Evolutionary conservation across 2,797 vertebrate genomes (phyloP).

Genomic region (Phoxinus dragarum): DNA sequence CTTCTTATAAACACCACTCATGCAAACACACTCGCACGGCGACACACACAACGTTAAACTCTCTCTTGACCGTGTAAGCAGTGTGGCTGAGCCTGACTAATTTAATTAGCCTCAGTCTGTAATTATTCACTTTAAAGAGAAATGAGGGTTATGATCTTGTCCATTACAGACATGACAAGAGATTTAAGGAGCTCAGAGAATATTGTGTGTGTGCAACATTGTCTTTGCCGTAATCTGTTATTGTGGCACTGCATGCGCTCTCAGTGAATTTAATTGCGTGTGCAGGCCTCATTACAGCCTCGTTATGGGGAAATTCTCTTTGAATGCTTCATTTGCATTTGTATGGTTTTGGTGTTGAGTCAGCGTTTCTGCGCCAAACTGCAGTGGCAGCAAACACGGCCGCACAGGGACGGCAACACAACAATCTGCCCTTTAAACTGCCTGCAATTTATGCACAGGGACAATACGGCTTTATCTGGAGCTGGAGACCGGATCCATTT

Average conservation of each 20-base stretch:
- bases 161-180: conserved; percentile 43
- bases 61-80: conserved; percentile 11
- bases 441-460: conserved; percentile 36
- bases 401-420: conserved; percentile 12
- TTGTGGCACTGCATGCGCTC: conserved; percentile 30
- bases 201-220: conserved; percentile 28
- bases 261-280: conserved; percentile 43
- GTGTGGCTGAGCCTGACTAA: conserved; percentile 36
- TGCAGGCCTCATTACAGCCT: conserved; percentile 45
- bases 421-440: conserved; percentile 40
- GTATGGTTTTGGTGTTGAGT: conserved; percentile 47
- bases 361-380: conserved; percentile 39
- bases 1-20: conserved; percentile 3
- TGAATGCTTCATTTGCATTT: conserved; percentile 53
- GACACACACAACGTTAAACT: conserved; percentile 5
- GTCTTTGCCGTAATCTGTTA: conserved; percentile 41
- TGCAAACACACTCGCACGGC: neutral
- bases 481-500: conserved; percentile 14
- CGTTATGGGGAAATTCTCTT: conserved; percentile 43
- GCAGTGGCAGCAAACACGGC: conserved; percentile 32
- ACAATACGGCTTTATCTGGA: conserved; percentile 35
- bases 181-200: conserved; percentile 39
- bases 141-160: conserved; percentile 48
- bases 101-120: conserved; percentile 42
- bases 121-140: conserved; percentile 53